phyloP scores from a whole-genome alignment of 2,797 vertebrate species.

The Tauraco hartlaubi region DNA sequence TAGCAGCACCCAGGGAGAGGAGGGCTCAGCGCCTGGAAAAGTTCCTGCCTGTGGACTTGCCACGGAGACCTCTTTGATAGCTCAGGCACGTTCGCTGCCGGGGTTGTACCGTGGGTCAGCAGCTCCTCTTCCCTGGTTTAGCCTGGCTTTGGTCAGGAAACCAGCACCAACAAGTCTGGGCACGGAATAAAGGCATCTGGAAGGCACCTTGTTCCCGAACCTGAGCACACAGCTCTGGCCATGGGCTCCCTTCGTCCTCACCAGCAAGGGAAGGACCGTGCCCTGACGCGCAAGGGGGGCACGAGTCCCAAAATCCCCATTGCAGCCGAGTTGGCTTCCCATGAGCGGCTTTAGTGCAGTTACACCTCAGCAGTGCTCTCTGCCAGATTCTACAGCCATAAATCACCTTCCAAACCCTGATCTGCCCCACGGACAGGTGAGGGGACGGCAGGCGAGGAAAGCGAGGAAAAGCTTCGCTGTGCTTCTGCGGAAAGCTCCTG shows the following conservation, averaged over 20 bases:
- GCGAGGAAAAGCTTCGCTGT: not conserved
- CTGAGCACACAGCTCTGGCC: not conserved
- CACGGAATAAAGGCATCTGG: slow-evolving; percentile 43
- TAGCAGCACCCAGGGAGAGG: not conserved
- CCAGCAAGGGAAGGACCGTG: not conserved
- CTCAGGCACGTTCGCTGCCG: not conserved
- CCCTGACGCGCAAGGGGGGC: accelerated
- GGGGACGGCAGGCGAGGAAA: not conserved
- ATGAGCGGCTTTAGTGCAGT: not conserved
- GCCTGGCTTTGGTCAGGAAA: slow-evolving; percentile 48
- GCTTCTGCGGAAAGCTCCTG: not conserved
- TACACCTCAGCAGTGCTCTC: accelerated
- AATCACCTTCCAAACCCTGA: not conserved
- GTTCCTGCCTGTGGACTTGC: not conserved
- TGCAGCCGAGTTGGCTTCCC: not conserved
- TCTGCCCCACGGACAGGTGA: not conserved
- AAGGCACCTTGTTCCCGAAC: not conserved
- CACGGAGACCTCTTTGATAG: not conserved
- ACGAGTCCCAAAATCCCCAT: not conserved
- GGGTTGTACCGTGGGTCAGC: not conserved
- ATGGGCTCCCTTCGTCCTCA: accelerated
- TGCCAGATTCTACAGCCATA: not conserved
- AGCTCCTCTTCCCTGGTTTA: not conserved
- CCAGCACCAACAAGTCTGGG: slow-evolving; percentile 23
- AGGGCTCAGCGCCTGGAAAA: not conserved